Base-by-base conservation (phyloP, 2,888 invertebrate species). In the Rhagophthalmus giganteus region DNA sequence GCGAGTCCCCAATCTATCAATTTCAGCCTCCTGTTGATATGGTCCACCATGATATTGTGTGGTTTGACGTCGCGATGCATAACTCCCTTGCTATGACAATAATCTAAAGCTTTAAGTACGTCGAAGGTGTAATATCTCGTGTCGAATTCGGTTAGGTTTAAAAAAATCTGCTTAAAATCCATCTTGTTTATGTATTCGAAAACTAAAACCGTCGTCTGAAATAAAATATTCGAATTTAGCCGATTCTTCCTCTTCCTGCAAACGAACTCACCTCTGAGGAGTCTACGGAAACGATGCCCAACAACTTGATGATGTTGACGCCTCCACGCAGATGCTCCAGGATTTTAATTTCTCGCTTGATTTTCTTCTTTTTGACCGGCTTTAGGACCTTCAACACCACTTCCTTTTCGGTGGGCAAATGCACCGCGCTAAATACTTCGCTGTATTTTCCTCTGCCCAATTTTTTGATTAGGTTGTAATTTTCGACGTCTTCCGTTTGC, bases 391-490 rank as follows among this genome's bases (percentile, higher is more conserved):
- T 75, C 4, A 75, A 57, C 0, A 74, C 70, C 1, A 74, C 71
- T 27, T 65, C 59, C 40, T 73, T 69, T 8, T 66, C 65, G 28
- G 59, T 68, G 0, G 55, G 49, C 41, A 69, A 64, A 24, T 72
- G 63, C n/a, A 70, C 28, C 6, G 67, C 74, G 55, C 74, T 73
- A 39, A 74, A 74, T 1, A 74, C 75, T 34, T 72, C 66, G 58
- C 75, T 75, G 59, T 74, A 74, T 59, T 75, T 75, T n/a, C 74
- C 74, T 34, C 73, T 66, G 2, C 74, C 74, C n/a, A 74, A 60
- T 52, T 71, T 71, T 41, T 65, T 61, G 6, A 69, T 65, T 13
- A 74, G 48, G 26, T 63, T 63, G 57, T 73, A 74, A 46, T 70
- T 63, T 25, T 72, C 66, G 9, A 67, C 64, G 25, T 68, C 62